Base-by-base conservation (phyloP, 2,113 vertebrate species). In the Hemichromis elongatus region DNA sequence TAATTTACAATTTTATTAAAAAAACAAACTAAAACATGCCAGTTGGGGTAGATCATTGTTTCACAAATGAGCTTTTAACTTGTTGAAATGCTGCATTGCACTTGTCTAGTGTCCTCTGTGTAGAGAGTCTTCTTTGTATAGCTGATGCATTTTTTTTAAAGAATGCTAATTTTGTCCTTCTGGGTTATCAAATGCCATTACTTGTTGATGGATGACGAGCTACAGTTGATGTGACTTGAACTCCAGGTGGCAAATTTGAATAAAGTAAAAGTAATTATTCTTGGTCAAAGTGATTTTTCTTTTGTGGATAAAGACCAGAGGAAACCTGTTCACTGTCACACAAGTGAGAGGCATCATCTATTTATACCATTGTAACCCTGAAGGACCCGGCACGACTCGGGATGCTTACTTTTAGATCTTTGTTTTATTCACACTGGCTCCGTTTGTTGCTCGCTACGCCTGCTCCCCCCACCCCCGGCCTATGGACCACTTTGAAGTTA, bases 171-270 rank as follows among this genome's bases (percentile, higher is more conserved):
- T 40, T 73, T 87, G 55, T 53, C 37, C 7, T 81, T 77, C 13
- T 79, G 59, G 37, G 78, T 84, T 61, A 68, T 84, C 57, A 84
- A 83, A 84, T 88, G 8, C 68, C 84, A 35, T 87, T 85, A 86
- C 84, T 83, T 61, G 81, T 66, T 40, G 45, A 24, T n/a, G 28
- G 18, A 11, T 10, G 7, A 24, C 0, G 2, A 35, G 79, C 54
- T 79, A 77, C 66, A 85, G 21, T 87, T 77, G 88, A 86, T 61
- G 10, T 84, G 80, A 88, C 81, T 61, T 82, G 57, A 85, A 81
- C 87, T 84, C 75, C 84, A 88, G 86, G 77, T 90, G 87, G 63
- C 77, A 80, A 89, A 85, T 88, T 70, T 91, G 85, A 92, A 95
- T 93, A 93, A 95, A 94, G 70, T 57, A 84, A 75, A 87, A 52